Evolutionary conservation across 2,797 vertebrate genomes (phyloP), one percentile per base, ranked within the genome.

Genomic region (Erpetoichthys calabaricus): DNA sequence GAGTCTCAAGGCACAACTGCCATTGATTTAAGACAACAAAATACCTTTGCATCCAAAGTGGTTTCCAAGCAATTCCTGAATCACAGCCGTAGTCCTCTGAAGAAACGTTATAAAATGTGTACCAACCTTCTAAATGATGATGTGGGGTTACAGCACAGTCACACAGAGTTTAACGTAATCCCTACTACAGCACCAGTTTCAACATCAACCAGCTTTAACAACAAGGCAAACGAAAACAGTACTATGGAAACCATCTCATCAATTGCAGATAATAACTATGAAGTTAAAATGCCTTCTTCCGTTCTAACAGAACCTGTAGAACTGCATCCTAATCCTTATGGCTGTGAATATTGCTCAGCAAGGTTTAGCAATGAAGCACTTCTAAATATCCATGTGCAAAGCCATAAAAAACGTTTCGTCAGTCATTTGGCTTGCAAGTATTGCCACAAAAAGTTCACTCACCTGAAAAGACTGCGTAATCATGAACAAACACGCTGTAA

Each of bases 401-500:
- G 87, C 45, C 92, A 95, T 73, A 89, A 89, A 71, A 89, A 89
- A 8, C 78, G 76, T 56, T 92, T 89, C 68, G 86, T 80, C 58
- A 90, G 81, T 73, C 86, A 83, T 59, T 79, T 91, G 53, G 78
- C 80, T 66, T 99, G 96, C 80, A 95, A 89, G 70, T 88, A 90
- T 64, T 99, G 96, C 71, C 86, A 78, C 74, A 91, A 89, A 67
- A 88, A 91, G 53, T 98, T 98, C 73, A 92, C 90, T 72, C 93
- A 89, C 63, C 71, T 79, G 25, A 93, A 89, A 75, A 77, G 91
- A 5, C 67, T 95, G 61, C 90, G 89, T 57, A 88, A 91, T 68
- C 96, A 99, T 0, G 91, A 97, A 59, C 89, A 91, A 64, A 71
- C 84, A 59, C 98, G 94, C 57, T 57, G 78, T 59, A 86, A 80